Evolutionary conservation across 1,140 invertebrate species (phyloP), one percentile per base, ranked within the genome.

Genomic region (Heliconius nattereri): DNA sequence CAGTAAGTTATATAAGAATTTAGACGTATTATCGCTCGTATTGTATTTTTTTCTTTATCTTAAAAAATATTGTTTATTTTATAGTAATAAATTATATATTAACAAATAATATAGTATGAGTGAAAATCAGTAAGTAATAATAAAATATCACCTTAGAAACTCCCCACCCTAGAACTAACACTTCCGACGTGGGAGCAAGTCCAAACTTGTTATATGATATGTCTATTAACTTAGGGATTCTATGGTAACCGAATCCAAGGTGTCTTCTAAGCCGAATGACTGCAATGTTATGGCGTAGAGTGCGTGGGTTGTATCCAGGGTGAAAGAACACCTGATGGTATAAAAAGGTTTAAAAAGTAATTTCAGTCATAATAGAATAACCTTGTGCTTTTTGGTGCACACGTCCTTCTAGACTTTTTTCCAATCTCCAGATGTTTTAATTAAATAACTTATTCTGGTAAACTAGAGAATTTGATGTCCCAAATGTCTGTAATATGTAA

Each of bases 111-210:
- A 37, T 37, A 37, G 37, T 37, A 37, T 16, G 40, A 16, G 40
- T 3, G 13, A 45, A 13, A 45, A 45, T 16, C 19, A 20, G 19
- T 52, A 52, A 52, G 7, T 52, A 20, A 13, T 60, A 60, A 11
- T 9, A 60, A 60, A 23, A 26, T 11, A 66, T 45, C 71, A 93
- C 92, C 88, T 91, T 93, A 16, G 86, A 90, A 23, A 93, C 91
- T 20, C 92, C 92, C 92, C 92, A 94, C 0, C 92, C 92, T 0
- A 94, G 79, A 6, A 94, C 71, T 35, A 93, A 37, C 0, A 94
- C 86, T 75, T 92, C 89, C 16, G 90, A 84, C 11, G 90, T 92
- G 5, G 86, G 72, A 0, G 92, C 80, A 35, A 89, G 19, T 7
- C 85, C 75, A 8, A 74, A 29, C 0, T 29, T 66, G 8, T 78